Evolutionary conservation across 2,113 vertebrate genomes (phyloP).

Genomic region (Litocranius walleri): DNA sequence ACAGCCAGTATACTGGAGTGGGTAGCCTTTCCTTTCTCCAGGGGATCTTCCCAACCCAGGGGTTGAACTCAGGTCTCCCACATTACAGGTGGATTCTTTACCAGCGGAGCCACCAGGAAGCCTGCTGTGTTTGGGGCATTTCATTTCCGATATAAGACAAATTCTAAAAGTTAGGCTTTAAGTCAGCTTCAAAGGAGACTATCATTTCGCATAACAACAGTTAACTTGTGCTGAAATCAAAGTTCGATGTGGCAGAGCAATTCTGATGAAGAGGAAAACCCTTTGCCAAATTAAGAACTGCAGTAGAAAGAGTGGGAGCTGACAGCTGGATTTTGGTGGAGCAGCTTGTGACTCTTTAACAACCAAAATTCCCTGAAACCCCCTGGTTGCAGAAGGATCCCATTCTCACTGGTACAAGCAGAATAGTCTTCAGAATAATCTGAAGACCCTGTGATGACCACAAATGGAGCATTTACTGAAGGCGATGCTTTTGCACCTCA

Average conservation of each 20-base stretch:
- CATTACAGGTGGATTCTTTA: background rate
- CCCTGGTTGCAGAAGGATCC: background rate
- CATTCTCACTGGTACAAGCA: background rate
- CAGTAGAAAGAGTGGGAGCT: background rate
- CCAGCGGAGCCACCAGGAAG: background rate
- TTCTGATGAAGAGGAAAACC: background rate
- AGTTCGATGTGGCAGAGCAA: background rate
- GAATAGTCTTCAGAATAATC: background rate
- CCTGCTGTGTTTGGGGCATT: background rate
- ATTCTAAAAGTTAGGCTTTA: constrained; percentile 6
- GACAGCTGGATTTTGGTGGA: background rate
- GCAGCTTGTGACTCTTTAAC: background rate
- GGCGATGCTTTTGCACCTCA: background rate
- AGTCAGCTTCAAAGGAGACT: background rate
- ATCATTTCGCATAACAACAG: background rate
- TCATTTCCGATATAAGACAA: constrained; percentile 27
- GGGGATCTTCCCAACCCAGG: background rate
- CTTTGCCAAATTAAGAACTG: background rate
- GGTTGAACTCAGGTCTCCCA: accelerated
- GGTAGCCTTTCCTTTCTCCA: background rate
- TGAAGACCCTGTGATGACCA: background rate
- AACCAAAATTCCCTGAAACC: accelerated
- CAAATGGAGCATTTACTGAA: background rate
- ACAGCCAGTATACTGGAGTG: background rate
- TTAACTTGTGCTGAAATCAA: background rate